phyloP scores from a whole-genome alignment of 2,797 vertebrate species.

The Mastacembelus armatus region DNA sequence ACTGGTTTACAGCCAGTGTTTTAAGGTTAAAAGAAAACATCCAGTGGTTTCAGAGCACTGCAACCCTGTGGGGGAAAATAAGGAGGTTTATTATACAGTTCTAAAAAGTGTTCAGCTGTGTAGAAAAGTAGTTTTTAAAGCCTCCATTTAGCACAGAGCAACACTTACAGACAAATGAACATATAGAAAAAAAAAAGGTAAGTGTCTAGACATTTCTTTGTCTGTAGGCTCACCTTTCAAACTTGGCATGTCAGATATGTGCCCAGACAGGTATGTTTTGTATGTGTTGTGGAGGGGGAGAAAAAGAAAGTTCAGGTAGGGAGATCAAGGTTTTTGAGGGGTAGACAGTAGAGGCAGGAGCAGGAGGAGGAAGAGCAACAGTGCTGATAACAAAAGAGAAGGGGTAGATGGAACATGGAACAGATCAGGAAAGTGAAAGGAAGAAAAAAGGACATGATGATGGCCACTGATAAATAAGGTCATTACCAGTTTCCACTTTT shows the following conservation, averaged over 20 bases:
- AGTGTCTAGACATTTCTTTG: conserved; percentile 88
- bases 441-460: not conserved
- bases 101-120: not conserved
- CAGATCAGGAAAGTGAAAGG: too few relatives aligned
- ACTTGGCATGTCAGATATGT: conserved; percentile 64
- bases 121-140: conserved; percentile 5
- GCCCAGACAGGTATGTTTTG: not conserved
- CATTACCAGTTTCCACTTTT: too few relatives aligned
- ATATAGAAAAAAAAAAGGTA: conserved; percentile 82
- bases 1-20: conserved; percentile 20
- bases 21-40: conserved; percentile 22
- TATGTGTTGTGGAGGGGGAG: not conserved
- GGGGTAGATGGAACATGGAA: too few relatives aligned
- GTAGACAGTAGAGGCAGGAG: too few relatives aligned
- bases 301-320: not conserved
- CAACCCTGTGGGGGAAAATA: not conserved
- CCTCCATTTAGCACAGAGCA: not conserved
- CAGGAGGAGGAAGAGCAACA: not conserved
- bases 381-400: not conserved
- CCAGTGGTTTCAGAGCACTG: not conserved
- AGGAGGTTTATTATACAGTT: not conserved
- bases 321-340: not conserved
- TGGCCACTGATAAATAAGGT: too few relatives aligned
- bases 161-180: conserved; percentile 52
- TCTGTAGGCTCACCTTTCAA: conserved; percentile 82